Evolutionary conservation across 37 sponge, comb jelly and placozoan genomes (phyloP), one percentile per base, ranked within the genome.

Genomic region (Halisarca cf. caerulea): DNA sequence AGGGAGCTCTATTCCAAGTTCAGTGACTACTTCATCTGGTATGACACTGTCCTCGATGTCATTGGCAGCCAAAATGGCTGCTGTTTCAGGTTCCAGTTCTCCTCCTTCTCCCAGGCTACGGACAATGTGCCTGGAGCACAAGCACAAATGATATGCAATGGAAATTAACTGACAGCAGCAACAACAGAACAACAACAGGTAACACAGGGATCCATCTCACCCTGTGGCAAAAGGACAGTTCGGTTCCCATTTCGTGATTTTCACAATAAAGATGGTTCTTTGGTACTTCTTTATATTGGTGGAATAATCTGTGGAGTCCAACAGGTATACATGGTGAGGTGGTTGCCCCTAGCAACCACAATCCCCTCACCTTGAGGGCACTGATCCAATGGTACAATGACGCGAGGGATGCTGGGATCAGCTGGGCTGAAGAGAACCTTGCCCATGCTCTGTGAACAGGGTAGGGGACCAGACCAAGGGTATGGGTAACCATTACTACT

Each of bases 61-160:
- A 80, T 96, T 80, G 21, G 94, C 96, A 3, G 86, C 15, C 17
- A 98, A 90, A 59, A 98, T 78, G n/a, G 85, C 82, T 85, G 94
- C 91, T 36, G 91, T 96, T 80, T 96, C 95, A 40, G 90, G 75
- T 38, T 94, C 97, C 15, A 98, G 72, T 59, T 89, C 83, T 24
- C 90, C 91, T 27, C 84, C 93, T 59, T 94, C 91, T 27, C 97
- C 97, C 4, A 97, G 68, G 38, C 93, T 92, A 0, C 91, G 77
- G 35, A 87, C 43, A 57, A 96, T n/a, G 15, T 84, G 58, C 9
- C 96, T 94, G 53, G 23, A 69, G 42, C 35, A 82, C 24, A 28
- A 62, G 34, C 55, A 84, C 6, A 85, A 14, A 41, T 40, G 1
- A 24, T 40, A 21, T 24, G 44, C 33, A 33, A 2, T 37, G 74